Percentiles rank a stretch among this genome's conserved stretches.
These are phyloP conservation scores for Chrysolina haemoptera DNA, from an alignment of 2,888 invertebrate species.

Conservation along the genomic window DNA sequence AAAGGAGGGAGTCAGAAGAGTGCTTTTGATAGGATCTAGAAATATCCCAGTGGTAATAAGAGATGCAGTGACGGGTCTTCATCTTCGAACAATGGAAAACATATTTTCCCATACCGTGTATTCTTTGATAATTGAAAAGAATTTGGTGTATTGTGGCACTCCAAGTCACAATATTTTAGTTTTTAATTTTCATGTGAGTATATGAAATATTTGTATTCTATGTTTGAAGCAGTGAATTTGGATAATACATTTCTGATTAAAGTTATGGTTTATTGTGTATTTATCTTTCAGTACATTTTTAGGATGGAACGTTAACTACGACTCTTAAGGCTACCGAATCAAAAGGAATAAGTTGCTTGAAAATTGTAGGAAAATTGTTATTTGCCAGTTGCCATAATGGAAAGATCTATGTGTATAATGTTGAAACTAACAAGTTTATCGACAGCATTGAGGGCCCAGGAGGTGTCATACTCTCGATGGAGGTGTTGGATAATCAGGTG, in stretches of 20 bases:
- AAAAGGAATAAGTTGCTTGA: slow-evolving; percentile 82
- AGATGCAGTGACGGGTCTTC: slow-evolving; percentile 80
- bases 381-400: slow-evolving; percentile 86
- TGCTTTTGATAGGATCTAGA: slow-evolving; percentile 80
- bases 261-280: too few species aligned
- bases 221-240: too few species aligned
- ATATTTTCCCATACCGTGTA: slow-evolving; percentile 77
- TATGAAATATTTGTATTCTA: background rate
- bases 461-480: slow-evolving; percentile 81
- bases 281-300: slow-evolving; percentile 40
- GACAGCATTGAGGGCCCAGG: slow-evolving; percentile 80
- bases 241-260: too few species aligned
- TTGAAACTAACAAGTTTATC: slow-evolving; percentile 71
- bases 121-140: slow-evolving; percentile 78
- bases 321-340: slow-evolving; percentile 58
- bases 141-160: slow-evolving; percentile 84
- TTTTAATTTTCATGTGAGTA: slow-evolving; percentile 83
- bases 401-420: slow-evolving; percentile 80
- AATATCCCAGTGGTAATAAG: slow-evolving; percentile 80
- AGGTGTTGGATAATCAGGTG: slow-evolving; percentile 78
- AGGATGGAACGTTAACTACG: slow-evolving; percentile 77
- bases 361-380: slow-evolving; percentile 75
- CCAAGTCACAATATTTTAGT: slow-evolving; percentile 80
- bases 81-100: slow-evolving; percentile 77
- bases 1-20: slow-evolving; percentile 81